phyloP scores from a whole-genome alignment of 2,113 vertebrate genomes.

The Bubalus kerabau region DNA sequence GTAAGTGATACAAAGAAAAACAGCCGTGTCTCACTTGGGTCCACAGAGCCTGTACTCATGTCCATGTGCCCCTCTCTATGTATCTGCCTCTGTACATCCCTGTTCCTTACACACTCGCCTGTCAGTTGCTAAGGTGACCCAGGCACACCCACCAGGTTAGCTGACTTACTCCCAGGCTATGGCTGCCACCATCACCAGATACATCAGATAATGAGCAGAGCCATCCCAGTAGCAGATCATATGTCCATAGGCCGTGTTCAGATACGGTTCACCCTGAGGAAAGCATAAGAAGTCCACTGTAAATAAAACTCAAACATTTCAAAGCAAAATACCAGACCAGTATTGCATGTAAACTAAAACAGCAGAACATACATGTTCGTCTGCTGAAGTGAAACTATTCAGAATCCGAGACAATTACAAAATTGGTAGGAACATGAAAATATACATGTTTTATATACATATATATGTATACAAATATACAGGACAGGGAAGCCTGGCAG shows the following conservation, averaged over 20 bases:
- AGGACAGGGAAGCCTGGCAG: neutral
- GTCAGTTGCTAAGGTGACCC: neutral
- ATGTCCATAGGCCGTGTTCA: conserved; percentile 93
- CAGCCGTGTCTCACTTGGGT: neutral
- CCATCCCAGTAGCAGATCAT: conserved; percentile 98
- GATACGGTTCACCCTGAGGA: conserved; percentile 86
- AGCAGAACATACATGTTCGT: neutral
- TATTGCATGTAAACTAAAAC: neutral
- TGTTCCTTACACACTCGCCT: neutral
- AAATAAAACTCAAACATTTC: neutral
- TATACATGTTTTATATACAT: neutral
- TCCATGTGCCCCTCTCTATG: neutral
- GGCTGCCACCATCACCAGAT: conserved; percentile 93
- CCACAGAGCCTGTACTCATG: accelerated
- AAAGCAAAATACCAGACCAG: neutral
- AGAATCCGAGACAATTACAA: no score
- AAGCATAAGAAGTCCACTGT: neutral
- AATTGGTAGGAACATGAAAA: neutral
- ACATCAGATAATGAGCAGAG: conserved; percentile 94
- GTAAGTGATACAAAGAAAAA: neutral
- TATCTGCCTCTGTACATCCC: neutral
- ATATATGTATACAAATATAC: neutral
- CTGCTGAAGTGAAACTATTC: neutral
- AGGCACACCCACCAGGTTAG: neutral
- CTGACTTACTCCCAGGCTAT: conserved; percentile 94